Conservation (phyloP, 2,797 vertebrate species). For the Phoeniculus purpureus region DNA sequence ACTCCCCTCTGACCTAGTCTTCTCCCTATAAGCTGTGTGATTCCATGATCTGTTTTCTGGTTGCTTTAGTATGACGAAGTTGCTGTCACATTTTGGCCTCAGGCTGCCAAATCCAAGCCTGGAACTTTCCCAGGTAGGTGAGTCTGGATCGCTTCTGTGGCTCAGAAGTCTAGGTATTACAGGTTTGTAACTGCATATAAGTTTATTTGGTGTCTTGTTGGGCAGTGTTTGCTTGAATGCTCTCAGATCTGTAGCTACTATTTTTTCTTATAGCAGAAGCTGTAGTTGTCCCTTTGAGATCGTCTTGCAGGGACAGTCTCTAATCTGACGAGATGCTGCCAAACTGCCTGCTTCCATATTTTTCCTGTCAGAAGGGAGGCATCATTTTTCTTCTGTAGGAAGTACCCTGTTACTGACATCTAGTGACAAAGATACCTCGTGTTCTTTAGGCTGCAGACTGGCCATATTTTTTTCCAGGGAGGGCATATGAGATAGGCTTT, state of each 20-base stretch:
- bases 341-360: slow-evolving; percentile 29
- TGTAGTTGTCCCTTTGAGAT: neutral
- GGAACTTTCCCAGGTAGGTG: slow-evolving; percentile 51
- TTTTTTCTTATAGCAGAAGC: neutral
- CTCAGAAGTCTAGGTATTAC: neutral
- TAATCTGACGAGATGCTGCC: neutral
- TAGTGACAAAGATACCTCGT: slow-evolving; percentile 29
- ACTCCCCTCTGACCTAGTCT: neutral
- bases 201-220: neutral
- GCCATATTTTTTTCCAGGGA: neutral
- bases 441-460: neutral
- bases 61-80: slow-evolving; percentile 36
- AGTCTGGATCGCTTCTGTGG: neutral
- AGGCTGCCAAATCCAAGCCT: slow-evolving; percentile 36
- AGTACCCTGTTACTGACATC: slow-evolving; percentile 52
- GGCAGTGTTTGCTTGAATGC: neutral
- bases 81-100: slow-evolving; percentile 42
- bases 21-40: neutral
- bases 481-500: neutral
- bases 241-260: neutral
- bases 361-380: slow-evolving; percentile 22
- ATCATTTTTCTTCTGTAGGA: neutral
- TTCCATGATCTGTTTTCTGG: slow-evolving; percentile 1
- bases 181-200: neutral
- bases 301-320: slow-evolving; percentile 34